phyloP scores from a whole-genome alignment of 2,888 invertebrate species.

The Phalera bucephala region DNA sequence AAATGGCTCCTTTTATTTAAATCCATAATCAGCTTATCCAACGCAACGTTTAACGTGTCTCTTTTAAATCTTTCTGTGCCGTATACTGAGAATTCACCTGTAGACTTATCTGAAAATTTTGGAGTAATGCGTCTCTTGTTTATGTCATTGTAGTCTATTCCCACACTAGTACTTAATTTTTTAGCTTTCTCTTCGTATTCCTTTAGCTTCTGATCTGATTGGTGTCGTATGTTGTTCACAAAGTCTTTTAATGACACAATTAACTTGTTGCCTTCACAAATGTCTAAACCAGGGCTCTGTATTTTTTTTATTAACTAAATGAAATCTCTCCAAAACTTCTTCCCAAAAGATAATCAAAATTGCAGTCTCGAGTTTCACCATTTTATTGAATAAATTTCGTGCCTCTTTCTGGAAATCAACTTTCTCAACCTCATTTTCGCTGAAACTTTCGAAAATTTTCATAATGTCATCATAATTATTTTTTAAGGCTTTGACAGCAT shows the following conservation, averaged over 20 bases:
- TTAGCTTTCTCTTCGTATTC: conserved; percentile 12
- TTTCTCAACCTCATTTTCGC: conserved; percentile 11
- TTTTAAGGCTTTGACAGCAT: too few species aligned
- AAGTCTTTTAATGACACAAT: conserved; percentile 7
- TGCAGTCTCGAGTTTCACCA: conserved; percentile 13
- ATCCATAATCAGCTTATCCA: conserved; percentile 14
- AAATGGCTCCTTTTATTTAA: conserved; percentile 13
- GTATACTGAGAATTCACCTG: conserved; percentile 5
- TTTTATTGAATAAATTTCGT: conserved; percentile 20
- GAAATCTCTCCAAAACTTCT: too few species aligned
- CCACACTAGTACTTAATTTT: conserved; percentile 12
- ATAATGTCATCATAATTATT: too few species aligned
- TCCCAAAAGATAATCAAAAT: too few species aligned
- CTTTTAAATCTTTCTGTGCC: conserved; percentile 11
- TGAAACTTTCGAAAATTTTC: too few species aligned
- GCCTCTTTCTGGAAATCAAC: conserved; percentile 20
- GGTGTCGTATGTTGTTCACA: conserved; percentile 3
- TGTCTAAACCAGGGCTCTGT: conserved; percentile 11
- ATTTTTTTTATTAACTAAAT: conserved; percentile 19
- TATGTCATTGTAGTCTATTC: conserved; percentile 8
- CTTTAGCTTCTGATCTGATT: conserved; percentile 9
- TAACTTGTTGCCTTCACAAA: background rate
- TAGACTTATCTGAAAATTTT: conserved; percentile 7
- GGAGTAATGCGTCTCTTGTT: conserved; percentile 1
- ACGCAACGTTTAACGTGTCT: conserved; percentile 12